phyloP scores from a whole-genome alignment of 2,888 invertebrate genomes.

The Tipula helvola region DNA sequence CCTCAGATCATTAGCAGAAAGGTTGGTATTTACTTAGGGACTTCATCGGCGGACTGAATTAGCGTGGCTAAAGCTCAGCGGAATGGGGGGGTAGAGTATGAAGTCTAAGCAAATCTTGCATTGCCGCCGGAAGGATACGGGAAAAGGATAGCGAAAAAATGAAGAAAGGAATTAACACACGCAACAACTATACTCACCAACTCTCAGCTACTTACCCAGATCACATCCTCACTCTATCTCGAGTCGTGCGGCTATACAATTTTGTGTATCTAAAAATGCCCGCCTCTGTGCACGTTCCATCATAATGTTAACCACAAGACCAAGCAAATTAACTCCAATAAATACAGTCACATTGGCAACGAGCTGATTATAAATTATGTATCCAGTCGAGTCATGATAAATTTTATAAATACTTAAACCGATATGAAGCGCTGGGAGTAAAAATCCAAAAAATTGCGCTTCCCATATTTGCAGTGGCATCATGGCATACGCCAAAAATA shows the following conservation, averaged over 20 bases:
- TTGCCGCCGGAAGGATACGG: too few species aligned
- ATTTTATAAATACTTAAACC: conserved; percentile 47
- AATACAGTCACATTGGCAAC: conserved; percentile 74
- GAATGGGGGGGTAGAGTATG: too few species aligned
- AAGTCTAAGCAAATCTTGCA: too few species aligned
- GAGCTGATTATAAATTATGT: conserved; percentile 71
- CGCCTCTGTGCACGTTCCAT: conserved; percentile 82
- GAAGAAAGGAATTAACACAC: too few species aligned
- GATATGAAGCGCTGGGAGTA: conserved; percentile 63
- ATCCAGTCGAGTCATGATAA: conserved; percentile 37
- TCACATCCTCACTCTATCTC: too few species aligned
- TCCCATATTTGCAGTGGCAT: conserved; percentile 74
- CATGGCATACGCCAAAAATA: conserved; percentile 77
- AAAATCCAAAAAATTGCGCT: conserved; percentile 62
- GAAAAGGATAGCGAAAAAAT: too few species aligned
- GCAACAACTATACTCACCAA: too few species aligned
- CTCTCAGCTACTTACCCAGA: too few species aligned
- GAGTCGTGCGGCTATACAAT: conserved; percentile 82
- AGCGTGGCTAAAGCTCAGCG: too few species aligned
- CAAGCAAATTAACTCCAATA: conserved; percentile 71
- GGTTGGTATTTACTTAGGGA: too few species aligned
- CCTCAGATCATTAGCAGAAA: too few species aligned
- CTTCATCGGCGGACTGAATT: too few species aligned
- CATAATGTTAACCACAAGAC: conserved; percentile 74
- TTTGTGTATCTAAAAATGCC: conserved; percentile 80